Conservation (phyloP, 2,113 vertebrate genomes). For the Tragelaphus strepsiceros region DNA sequence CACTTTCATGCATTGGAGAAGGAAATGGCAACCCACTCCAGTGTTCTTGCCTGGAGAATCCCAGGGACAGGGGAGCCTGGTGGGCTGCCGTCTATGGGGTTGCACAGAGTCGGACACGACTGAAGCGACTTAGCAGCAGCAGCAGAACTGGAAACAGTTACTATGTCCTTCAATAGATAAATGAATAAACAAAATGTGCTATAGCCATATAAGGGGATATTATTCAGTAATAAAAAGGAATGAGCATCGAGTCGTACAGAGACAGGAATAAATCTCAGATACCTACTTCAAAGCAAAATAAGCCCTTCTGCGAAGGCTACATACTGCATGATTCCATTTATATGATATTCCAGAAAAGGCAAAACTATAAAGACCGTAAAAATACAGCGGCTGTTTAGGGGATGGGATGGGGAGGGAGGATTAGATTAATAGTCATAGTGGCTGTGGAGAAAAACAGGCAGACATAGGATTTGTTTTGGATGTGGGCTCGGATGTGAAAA, state of each 20-base stretch:
- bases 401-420: background rate
- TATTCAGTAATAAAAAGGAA: background rate
- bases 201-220: background rate
- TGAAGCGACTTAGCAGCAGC: no score
- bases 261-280: background rate
- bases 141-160: background rate
- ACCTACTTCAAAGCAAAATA: background rate
- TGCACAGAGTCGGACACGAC: no score
- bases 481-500: background rate
- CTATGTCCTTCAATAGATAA: background rate
- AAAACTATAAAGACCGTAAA: background rate
- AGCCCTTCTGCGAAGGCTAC: background rate
- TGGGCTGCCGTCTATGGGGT: no score
- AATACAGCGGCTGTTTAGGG: background rate
- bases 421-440: background rate
- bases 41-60: no score
- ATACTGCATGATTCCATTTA: background rate
- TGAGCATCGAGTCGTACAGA: background rate
- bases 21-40: no score
- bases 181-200: background rate
- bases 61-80: no score
- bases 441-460: background rate
- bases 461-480: background rate
- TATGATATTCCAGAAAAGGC: background rate
- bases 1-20: no score